Evolutionary conservation across 1,140 invertebrate genomes (phyloP).

Genomic region (Brachionus asplanchnoidis): DNA sequence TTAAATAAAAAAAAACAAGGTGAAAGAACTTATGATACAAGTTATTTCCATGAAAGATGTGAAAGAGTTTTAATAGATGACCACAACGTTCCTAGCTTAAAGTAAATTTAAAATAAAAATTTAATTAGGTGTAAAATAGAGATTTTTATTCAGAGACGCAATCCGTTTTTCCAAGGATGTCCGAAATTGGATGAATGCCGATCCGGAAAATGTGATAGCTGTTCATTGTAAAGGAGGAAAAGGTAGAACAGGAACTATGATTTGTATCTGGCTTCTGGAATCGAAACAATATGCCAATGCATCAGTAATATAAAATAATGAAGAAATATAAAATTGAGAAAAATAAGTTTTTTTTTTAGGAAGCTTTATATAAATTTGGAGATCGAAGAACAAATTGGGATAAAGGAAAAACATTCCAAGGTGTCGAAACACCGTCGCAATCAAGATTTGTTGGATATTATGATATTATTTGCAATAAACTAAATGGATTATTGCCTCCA

Average conservation of each 20-base stretch:
- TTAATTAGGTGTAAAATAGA: constrained; percentile 11
- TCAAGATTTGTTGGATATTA: constrained; percentile 62
- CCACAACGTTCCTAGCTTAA: constrained; percentile 63
- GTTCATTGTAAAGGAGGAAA: constrained; percentile 67
- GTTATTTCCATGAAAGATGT: constrained; percentile 61
- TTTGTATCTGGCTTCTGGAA: constrained; percentile 61
- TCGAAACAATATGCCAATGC: constrained; percentile 45
- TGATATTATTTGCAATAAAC: constrained; percentile 57
- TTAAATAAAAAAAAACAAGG: constrained; percentile 48
- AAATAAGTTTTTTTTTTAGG: constrained; percentile 46
- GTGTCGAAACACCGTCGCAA: constrained; percentile 61
- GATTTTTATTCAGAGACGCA: constrained; percentile 56
- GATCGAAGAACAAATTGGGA: constrained; percentile 60
- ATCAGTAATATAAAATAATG: not conserved
- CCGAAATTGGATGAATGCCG: constrained; percentile 58
- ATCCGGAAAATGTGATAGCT: constrained; percentile 62
- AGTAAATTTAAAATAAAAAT: constrained; percentile 53
- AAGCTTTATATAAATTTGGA: constrained; percentile 61
- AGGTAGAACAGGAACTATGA: constrained; percentile 63
- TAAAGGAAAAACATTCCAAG: constrained; percentile 61
- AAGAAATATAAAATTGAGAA: not conserved
- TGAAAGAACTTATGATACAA: constrained; percentile 62
- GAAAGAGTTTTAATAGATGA: constrained; percentile 62
- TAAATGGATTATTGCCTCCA: constrained; percentile 54
- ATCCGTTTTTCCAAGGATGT: constrained; percentile 59